Evolutionary conservation across 2,797 vertebrate species (phyloP).

Genomic region (Cossypha polioptera): DNA sequence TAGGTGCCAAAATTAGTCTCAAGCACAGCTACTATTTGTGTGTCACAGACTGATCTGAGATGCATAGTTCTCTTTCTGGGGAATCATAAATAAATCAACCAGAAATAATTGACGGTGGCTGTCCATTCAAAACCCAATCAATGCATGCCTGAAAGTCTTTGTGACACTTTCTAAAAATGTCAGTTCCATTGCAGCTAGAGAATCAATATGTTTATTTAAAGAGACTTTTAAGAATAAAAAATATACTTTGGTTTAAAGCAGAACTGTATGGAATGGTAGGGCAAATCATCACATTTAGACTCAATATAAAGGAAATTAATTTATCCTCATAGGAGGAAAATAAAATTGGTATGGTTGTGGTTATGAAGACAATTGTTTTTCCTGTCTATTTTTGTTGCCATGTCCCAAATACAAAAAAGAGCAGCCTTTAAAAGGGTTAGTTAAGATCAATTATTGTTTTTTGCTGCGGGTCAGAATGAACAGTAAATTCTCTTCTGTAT

Average conservation of each 20-base stretch:
- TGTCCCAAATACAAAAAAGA: neutral
- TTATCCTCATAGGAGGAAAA: conserved; percentile 7
- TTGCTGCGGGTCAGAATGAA: neutral
- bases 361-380: conserved; percentile 27
- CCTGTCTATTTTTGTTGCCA: neutral
- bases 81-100: conserved; percentile 73
- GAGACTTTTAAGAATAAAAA: conserved; percentile 81
- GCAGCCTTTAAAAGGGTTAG: neutral
- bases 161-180: conserved; percentile 81
- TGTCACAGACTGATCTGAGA: conserved; percentile 25
- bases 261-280: conserved; percentile 36
- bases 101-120: conserved; percentile 79
- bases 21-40: neutral
- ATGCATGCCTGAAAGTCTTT: conserved; percentile 79
- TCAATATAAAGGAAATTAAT: conserved; percentile 61
- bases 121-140: conserved; percentile 80
- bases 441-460: neutral
- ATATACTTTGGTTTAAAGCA: conserved; percentile 68
- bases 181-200: conserved; percentile 77
- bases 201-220: conserved; percentile 89
- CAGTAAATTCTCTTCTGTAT: neutral
- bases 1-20: neutral
- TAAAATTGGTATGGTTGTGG: neutral
- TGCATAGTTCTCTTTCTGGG: conserved; percentile 58
- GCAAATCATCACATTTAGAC: conserved; percentile 49